phyloP scores from a whole-genome alignment of 2,888 invertebrate genomes.

The Galerucella calmariensis region DNA sequence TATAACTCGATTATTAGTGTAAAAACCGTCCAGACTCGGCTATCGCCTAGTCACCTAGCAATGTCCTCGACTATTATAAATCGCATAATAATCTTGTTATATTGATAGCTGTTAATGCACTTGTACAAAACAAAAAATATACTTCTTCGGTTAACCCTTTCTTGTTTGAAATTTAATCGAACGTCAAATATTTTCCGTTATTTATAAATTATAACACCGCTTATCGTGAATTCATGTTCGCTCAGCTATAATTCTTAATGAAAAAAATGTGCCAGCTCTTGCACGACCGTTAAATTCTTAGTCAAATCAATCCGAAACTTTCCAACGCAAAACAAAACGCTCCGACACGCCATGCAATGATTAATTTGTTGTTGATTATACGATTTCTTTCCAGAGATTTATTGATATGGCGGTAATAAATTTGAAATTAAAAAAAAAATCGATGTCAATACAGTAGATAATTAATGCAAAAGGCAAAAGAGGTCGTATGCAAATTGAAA shows the following conservation, averaged over 20 bases:
- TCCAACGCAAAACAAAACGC: slow-evolving; percentile 20
- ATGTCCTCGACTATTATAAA: too few species aligned
- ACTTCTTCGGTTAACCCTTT: too few species aligned
- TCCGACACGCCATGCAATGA: slow-evolving; percentile 29
- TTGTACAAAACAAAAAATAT: too few species aligned
- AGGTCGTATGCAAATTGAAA: slow-evolving; percentile 34
- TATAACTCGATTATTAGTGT: too few species aligned
- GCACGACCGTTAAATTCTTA: slow-evolving; percentile 20
- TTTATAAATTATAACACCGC: neutral
- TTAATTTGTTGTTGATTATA: slow-evolving; percentile 36
- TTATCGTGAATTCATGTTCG: neutral
- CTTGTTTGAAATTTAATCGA: too few species aligned
- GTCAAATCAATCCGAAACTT: slow-evolving; percentile 29
- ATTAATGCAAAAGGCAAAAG: slow-evolving; percentile 30
- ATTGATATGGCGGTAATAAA: slow-evolving; percentile 32
- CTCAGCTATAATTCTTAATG: neutral
- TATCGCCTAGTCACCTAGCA: too few species aligned
- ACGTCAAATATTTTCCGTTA: neutral
- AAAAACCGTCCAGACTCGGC: too few species aligned
- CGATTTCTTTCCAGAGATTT: slow-evolving; percentile 37
- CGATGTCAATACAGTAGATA: slow-evolving; percentile 35
- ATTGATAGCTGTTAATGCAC: too few species aligned
- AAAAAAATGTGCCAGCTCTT: slow-evolving; percentile 17
- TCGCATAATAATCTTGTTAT: too few species aligned
- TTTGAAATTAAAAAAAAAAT: slow-evolving; percentile 26